Base-by-base conservation (phyloP, 1,140 invertebrate genomes). In the Philotrypesis tridentata region DNA sequence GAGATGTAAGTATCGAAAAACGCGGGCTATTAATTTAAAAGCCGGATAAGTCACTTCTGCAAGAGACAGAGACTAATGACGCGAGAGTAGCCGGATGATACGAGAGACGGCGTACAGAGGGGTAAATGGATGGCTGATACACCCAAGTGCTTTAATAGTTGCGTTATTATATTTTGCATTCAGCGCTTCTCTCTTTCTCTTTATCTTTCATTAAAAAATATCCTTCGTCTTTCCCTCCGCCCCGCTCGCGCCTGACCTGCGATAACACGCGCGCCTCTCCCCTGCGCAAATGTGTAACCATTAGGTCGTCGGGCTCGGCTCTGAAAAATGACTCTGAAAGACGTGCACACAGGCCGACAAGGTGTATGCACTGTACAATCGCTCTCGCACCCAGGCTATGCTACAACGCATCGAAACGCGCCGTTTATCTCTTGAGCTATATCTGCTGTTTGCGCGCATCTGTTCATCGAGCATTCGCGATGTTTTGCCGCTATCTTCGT, bases 41-140 rank as follows among this genome's bases (percentile, higher is more conserved):
- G 37, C 37, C 21, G 27, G 80, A 74, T 80, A 80, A 84, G 77
- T 75, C 78, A 71, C 63, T 70, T 71, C 77, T 82, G 80, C 55
- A 27, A 77, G 67, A 76, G 83, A 84, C 83, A 84, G 61, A 75
- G 81, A 83, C 78, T 84, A 83, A 84, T 84, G 83, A 84, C 27
- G 70, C 73, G 63, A 55, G 17, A 55, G 48, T 55, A n/a, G 48
- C 48, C 37, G 55, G 55, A 79, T 48, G 67, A 72, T 73, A 80
- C 60, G 75, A 33, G 75, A 33, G 17, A 12, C 0, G 2, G 14
- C 6, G 48, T 0, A 55, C 40, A 43, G 40, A n/a, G n/a, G 70
- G 48, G 43, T 23, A 75, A 76, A 83, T 76, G 65, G 23, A 70
- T 80, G 65, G 37, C 55, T 37, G 48, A 1, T 79, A 79, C 23